phyloP scores from a whole-genome alignment of 2,113 vertebrate species.

The Orycteropus afer region DNA sequence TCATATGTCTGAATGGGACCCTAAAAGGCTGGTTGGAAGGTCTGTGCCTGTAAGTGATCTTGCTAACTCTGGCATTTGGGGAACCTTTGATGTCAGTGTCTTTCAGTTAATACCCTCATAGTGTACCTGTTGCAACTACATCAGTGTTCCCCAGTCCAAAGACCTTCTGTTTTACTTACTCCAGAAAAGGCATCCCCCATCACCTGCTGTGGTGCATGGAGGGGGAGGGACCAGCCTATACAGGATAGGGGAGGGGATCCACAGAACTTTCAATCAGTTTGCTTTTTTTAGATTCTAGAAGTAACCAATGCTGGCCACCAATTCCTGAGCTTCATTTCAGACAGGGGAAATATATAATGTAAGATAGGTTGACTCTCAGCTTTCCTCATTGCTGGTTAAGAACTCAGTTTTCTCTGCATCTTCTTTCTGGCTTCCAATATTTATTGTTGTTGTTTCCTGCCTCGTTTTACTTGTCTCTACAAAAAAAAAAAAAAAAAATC shows the following conservation, averaged over 20 bases:
- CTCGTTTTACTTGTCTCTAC: background rate
- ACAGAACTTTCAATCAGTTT: background rate
- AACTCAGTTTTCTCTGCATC: background rate
- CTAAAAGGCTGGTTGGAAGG: background rate
- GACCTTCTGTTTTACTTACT: background rate
- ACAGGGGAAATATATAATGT: accelerated
- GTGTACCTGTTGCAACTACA: background rate
- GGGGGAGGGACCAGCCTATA: background rate
- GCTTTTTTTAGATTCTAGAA: background rate
- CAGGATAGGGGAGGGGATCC: background rate
- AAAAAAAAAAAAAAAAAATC: background rate
- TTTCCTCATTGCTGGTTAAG: background rate
- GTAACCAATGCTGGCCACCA: background rate
- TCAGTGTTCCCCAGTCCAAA: background rate
- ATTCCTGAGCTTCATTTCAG: background rate
- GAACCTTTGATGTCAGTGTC: background rate
- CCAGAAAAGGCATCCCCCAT: background rate
- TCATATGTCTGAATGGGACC: background rate
- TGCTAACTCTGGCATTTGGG: background rate
- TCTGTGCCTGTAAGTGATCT: background rate
- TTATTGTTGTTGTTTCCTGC: background rate
- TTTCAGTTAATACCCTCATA: background rate
- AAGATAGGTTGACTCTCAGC: background rate
- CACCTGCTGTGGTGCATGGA: background rate
- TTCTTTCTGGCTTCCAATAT: background rate